Conservation (phyloP, 2,888 invertebrate species). For the Agonopterix alstromeriana region DNA sequence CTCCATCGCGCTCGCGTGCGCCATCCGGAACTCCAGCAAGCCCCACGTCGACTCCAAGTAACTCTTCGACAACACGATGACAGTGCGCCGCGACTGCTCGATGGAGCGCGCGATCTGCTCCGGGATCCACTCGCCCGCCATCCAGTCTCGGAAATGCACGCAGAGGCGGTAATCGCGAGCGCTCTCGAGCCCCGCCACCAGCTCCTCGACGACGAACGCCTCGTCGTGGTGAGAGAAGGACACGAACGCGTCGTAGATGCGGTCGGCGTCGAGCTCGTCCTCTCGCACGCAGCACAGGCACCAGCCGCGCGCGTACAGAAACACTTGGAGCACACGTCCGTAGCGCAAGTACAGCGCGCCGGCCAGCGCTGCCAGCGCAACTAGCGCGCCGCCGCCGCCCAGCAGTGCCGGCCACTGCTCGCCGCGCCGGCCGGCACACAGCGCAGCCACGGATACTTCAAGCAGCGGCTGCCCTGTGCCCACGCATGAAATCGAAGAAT, state of each 20-base stretch:
- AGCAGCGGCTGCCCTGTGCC: conserved; percentile 8
- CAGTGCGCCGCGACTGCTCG: conserved; percentile 75
- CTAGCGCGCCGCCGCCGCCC: conserved; percentile 4
- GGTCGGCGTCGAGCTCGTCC: conserved; percentile 20
- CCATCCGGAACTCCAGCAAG: conserved; percentile 80
- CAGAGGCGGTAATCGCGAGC: conserved; percentile 70
- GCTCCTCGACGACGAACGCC: conserved; percentile 79
- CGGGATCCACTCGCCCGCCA: conserved; percentile 84
- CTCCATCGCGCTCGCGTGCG: conserved; percentile 36
- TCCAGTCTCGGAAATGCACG: conserved; percentile 85
- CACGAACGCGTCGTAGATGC: conserved; percentile 86
- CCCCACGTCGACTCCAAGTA: conserved; percentile 68
- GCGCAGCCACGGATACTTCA: conserved; percentile 6
- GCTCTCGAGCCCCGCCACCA: conserved; percentile 81
- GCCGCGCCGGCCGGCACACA: conserved; percentile 15
- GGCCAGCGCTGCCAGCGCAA: conserved; percentile 5
- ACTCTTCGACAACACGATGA: conserved; percentile 21
- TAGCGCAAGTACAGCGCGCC: conserved; percentile 14
- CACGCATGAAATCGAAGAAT: conserved; percentile 10
- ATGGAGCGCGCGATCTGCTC: conserved; percentile 82
- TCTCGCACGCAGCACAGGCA: conserved; percentile 14
- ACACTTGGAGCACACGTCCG: conserved; percentile 17
- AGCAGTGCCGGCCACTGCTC: conserved; percentile 8
- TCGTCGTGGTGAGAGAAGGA: conserved; percentile 88
- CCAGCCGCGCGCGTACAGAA: conserved; percentile 14